Base-by-base conservation (phyloP, 1,140 invertebrate species). In the Drosophila varians region DNA sequence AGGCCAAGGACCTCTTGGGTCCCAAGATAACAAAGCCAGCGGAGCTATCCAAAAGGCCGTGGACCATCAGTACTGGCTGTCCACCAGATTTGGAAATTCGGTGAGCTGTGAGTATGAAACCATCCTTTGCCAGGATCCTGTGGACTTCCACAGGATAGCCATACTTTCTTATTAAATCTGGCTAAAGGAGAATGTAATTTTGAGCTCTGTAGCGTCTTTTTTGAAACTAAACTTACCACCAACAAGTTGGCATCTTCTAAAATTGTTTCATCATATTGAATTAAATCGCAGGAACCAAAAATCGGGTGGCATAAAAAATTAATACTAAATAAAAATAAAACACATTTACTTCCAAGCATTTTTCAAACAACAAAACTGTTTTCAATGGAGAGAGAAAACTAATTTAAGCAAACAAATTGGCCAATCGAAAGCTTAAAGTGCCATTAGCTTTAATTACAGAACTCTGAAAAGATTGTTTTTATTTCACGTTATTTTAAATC, bases 51-150 rank as follows among this genome's bases (percentile, higher is more conserved):
- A 93, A 61, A 1, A 95, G 80, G 0, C 95, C 94, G 71, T 95
- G 94, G 60, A 95, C 93, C 14, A 96, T 78, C 28, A 94, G 93
- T 1, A 95, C 92, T 0, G 93, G 91, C 21, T 91, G 82, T 2
- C 55, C 76, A 0, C 84, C 83, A 2, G 69, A 43, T 25, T 69
- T 76, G 7, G 75, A 70, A 47, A 90, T 84, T 2, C 93, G 88
- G 71, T 93, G 92, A 7, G 92, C 66, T 2, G 80, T 91, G 6
- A 94, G 72, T 0, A 92, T 90, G 55, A 93, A 94, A 4, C 92
- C 93, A 87, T 94, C 93, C 36, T 90, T 75, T 0, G 93, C 93
- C 4, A 78, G 74, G 0, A 93, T 84, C 3, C 82, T 53, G 64
- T 94, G 93, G 0, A 78, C 87, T 86, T 95, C 94, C 0, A 90